Conservation (phyloP, 2,888 invertebrate genomes). For the Pasiphila rectangulata region DNA sequence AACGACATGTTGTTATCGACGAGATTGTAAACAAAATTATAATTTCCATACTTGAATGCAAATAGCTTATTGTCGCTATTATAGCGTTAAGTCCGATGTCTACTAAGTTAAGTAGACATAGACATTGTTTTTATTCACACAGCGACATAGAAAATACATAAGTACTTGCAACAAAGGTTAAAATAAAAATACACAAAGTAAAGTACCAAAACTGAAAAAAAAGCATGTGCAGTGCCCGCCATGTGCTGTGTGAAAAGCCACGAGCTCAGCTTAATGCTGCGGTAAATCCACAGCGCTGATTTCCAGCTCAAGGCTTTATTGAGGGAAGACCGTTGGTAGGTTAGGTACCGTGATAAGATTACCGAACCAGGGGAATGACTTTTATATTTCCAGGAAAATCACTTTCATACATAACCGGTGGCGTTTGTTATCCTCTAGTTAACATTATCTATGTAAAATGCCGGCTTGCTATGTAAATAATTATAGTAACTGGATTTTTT, state of each 20-base stretch:
- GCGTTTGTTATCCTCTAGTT: background rate
- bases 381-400: constrained; percentile 1
- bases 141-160: no score
- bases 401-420: background rate
- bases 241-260: no score
- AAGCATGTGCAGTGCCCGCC: no score
- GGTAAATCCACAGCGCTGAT: no score
- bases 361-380: no score
- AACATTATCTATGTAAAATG: background rate
- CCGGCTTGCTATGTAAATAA: background rate
- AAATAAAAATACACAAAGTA: background rate
- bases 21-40: constrained; percentile 48
- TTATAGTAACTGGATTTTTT: background rate
- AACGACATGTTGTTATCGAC: constrained; percentile 56
- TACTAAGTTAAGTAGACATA: background rate
- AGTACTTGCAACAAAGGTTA: background rate
- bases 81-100: background rate
- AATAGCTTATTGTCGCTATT: constrained; percentile 13
- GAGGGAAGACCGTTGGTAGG: no score
- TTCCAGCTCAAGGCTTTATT: no score
- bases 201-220: no score
- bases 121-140: background rate
- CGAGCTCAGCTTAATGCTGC: no score
- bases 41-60: constrained; percentile 29
- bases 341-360: no score